Base-by-base conservation (phyloP, 2,888 invertebrate genomes). In the Drosophila kokeensis region DNA sequence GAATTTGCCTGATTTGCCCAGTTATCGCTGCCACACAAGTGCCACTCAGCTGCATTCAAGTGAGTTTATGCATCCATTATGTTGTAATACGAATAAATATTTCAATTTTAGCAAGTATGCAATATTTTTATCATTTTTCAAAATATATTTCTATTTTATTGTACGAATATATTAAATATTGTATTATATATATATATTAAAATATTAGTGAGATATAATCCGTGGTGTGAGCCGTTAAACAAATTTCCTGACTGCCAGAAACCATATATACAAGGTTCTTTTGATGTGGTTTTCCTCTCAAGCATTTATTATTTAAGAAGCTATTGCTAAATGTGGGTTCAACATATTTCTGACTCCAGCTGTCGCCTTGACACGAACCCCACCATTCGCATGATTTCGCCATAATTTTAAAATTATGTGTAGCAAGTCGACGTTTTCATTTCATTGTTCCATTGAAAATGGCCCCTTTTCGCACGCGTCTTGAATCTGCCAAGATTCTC, bases 341-440 rank as follows among this genome's bases (percentile, higher is more conserved):
- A 58, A 18, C 24, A 62, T 21, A 55, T 66, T 67, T 40, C 13
- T 30, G 63, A 78, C 38, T 42, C 55, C 63, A 67, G 67, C 73
- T 77, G 76, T 61, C 52, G 62, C 45, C 24, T 55, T 45, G 73
- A 42, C 60, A 61, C 32, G 24, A 42, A 50, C 32, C 30, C 45
- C 63, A 67, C 4, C 24, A 24, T 73, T 79, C 79, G 70, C 75
- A 79, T 79, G 60, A 76, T 76, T 80, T 76, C 0, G 76, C 61
- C 70, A 78, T 80, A 60, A 76, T 80, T 76, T 67, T 42, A 10
- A 52, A 80, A 80, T 80, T 30, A 67, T 80, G 61, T 71, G 75
- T 75, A 76, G 61, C 69, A 75, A 74, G 70, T 67, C 71, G 69
- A 61, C 54, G 40, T 65, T 69, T 79, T 64, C 52, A 52, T 57